Evolutionary conservation across 2,113 vertebrate genomes (phyloP), one percentile per base, ranked within the genome.

Genomic region (Asarcornis scutulata): DNA sequence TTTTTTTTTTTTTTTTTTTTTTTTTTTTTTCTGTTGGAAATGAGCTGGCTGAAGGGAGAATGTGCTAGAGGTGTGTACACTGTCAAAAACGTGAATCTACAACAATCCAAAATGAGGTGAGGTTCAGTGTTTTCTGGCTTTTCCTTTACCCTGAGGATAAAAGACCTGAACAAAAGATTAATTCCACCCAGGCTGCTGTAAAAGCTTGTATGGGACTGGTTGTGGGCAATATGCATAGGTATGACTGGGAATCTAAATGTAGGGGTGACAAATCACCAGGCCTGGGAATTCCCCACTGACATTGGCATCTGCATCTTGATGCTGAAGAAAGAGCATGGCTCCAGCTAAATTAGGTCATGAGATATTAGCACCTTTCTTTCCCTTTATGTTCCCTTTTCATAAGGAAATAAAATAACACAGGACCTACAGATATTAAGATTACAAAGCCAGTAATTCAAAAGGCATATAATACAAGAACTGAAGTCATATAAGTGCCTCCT

Each of bases 311-410:
- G 17, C 3, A 0, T 58, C 72, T 32, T 81, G 68, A 90, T 86
- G 76, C 32, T 68, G 66, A 88, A 72, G 83, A 91, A 23, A 91
- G 46, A 88, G n/a, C 26, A 84, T 36, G 66, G 48, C 86, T 97
- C 69, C 86, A 90, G 64, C 48, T 72, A 88, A 97, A 94, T 91
- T 90, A 92, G 91, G 88, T 88, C 93, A 89, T 77, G 75, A 94
- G 89, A 88, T 95, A 94, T 93, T 96, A 93, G 66, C 56, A 88
- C 74, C 80, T 88, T 92, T 40, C 36, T 40, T 66, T 88, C 86
- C 72, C 83, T 86, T 90, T 66, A 92, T 73, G 67, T 69, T 75
- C 40, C 22, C 46, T 82, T 93, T 89, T 82, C 93, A 92, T 92
- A 92, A 96, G 89, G 63, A 95, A 94, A 91, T 88, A 93, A 68